These are phyloP conservation scores for Phortica variegata DNA, from an alignment of 1,140 invertebrate genomes.

Conservation along the genomic window DNA sequence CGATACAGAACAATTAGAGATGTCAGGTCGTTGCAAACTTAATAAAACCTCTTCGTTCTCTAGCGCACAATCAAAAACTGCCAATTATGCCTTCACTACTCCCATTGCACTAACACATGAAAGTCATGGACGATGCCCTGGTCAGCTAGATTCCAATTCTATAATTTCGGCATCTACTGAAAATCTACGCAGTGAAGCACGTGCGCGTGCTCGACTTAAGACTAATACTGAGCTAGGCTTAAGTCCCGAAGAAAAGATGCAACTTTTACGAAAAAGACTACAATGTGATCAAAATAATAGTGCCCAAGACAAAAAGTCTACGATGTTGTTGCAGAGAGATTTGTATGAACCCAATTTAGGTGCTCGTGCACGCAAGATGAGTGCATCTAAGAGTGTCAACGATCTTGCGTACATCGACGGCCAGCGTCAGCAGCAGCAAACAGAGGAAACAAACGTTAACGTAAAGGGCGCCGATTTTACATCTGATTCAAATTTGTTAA, in stretches of 20 bases:
- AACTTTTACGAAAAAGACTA: slow-evolving; percentile 55
- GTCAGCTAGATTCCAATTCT: slow-evolving; percentile 4
- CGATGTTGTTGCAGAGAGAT: slow-evolving; percentile 17
- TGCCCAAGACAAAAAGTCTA: slow-evolving; percentile 18
- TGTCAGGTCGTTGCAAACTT: slow-evolving; percentile 38
- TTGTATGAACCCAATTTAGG: slow-evolving; percentile 18
- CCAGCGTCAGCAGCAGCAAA: slow-evolving; percentile 21
- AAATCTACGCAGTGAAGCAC: slow-evolving; percentile 66
- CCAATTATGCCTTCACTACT: slow-evolving; percentile 18
- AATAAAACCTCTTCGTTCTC: slow-evolving; percentile 44
- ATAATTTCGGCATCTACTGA: slow-evolving; percentile 59
- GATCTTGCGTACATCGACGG: slow-evolving; percentile 45
- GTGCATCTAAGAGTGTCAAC: slow-evolving; percentile 55
- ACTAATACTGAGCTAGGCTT: slow-evolving; percentile 73
- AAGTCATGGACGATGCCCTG: no score
- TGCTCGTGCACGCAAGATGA: slow-evolving; percentile 47
- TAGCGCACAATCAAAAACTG: background rate
- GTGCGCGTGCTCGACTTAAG: slow-evolving; percentile 68
- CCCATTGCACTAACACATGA: slow-evolving; percentile 29
- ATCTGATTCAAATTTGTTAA: slow-evolving; percentile 66
- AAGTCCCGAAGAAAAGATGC: slow-evolving; percentile 70
- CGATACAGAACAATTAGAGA: slow-evolving; percentile 24
- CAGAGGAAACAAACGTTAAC: slow-evolving; percentile 9
- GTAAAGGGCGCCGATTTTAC: slow-evolving; percentile 47
- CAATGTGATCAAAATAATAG: slow-evolving; percentile 35